phyloP scores from a whole-genome alignment of 1,140 invertebrate genomes.

The Pseudoatta argentina region DNA sequence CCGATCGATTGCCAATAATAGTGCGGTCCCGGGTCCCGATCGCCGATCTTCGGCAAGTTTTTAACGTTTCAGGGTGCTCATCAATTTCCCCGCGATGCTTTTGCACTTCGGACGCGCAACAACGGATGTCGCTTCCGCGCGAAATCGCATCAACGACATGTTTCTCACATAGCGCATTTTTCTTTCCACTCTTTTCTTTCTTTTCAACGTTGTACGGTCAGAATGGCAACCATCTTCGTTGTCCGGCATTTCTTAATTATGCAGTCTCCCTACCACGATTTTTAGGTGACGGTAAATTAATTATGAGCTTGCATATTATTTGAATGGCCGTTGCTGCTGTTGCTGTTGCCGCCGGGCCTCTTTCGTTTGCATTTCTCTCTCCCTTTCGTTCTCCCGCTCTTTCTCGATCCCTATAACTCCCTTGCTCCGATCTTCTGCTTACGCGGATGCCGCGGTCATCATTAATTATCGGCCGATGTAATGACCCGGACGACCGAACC shows the following conservation, averaged over 20 bases:
- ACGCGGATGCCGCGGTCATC: constrained; percentile 67
- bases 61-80: constrained; percentile 68
- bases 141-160: constrained; percentile 27
- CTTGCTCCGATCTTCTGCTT: constrained; percentile 43
- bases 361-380: constrained; percentile 50
- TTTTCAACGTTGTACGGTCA: neutral
- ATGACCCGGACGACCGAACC: constrained; percentile 74
- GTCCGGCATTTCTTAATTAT: constrained; percentile 77
- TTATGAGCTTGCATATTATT: constrained; percentile 81
- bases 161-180: constrained; percentile 7
- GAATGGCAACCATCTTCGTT: neutral
- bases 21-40: constrained; percentile 56
- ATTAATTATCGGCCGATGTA: constrained; percentile 79
- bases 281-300: constrained; percentile 76
- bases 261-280: constrained; percentile 58
- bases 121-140: constrained; percentile 31
- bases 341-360: constrained; percentile 37
- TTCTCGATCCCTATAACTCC: constrained; percentile 18
- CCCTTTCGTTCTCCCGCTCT: constrained; percentile 7
- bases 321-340: constrained; percentile 53
- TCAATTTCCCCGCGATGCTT: constrained; percentile 52
- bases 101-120: constrained; percentile 31
- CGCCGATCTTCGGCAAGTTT: constrained; percentile 63
- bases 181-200: neutral
- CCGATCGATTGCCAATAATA: constrained; percentile 76